Conservation (phyloP, 1,140 invertebrate species). For the Steinernema feltiae region DNA sequence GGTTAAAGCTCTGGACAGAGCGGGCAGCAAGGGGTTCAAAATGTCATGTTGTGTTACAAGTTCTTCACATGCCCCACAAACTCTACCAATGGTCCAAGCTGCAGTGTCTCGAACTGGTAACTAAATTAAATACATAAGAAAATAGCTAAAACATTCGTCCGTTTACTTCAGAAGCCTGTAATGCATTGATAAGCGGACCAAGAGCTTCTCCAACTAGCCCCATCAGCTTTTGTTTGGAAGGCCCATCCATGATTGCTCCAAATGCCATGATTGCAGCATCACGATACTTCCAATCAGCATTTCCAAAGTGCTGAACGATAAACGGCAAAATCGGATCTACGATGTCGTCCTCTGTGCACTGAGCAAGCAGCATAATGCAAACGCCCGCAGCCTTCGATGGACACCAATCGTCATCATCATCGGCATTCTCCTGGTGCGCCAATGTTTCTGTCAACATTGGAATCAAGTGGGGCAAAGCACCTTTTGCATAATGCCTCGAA, state of each 20-base stretch:
- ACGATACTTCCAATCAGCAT: slow-evolving; percentile 83
- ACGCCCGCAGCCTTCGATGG: slow-evolving; percentile 97
- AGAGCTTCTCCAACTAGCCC: slow-evolving; percentile 91
- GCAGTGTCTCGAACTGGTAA: slow-evolving; percentile 88
- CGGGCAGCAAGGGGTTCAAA: slow-evolving; percentile 75
- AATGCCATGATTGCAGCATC: slow-evolving; percentile 99
- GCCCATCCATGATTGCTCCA: slow-evolving; percentile 86
- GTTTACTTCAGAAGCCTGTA: slow-evolving; percentile 79
- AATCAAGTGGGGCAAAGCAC: slow-evolving; percentile 86
- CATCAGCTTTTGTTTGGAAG: slow-evolving; percentile 78
- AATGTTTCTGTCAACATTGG: slow-evolving; percentile 87
- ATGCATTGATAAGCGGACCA: slow-evolving; percentile 82
- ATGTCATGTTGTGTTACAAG: slow-evolving; percentile 84
- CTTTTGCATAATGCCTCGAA: slow-evolving; percentile 84
- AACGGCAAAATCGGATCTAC: slow-evolving; percentile 94
- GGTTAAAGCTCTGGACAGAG: slow-evolving; percentile 75
- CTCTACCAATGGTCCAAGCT: slow-evolving; percentile 93
- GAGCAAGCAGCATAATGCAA: slow-evolving; percentile 93
- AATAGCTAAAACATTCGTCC: slow-evolving; percentile 22
- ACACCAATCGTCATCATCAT: slow-evolving; percentile 99
- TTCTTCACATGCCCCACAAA: slow-evolving; percentile 93
- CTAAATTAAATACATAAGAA: slow-evolving; percentile 31
- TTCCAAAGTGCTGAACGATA: slow-evolving; percentile 86
- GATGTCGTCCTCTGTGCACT: slow-evolving; percentile 93
- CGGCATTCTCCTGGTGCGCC: slow-evolving; percentile 68